Conservation (phyloP, 2,888 invertebrate genomes). For the Scaptomyza tumidula region DNA sequence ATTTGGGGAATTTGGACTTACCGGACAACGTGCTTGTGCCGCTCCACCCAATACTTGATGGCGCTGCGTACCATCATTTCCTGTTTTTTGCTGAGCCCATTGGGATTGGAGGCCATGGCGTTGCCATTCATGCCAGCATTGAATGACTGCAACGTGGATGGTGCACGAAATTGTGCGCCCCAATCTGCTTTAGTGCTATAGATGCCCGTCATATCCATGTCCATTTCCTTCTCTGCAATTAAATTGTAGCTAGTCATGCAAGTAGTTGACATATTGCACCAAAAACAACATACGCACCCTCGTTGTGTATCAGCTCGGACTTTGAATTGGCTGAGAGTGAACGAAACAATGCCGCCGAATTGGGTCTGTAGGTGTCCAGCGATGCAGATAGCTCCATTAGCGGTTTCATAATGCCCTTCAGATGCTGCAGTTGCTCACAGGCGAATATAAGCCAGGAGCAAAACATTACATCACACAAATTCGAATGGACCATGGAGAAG, state of each 20-base stretch:
- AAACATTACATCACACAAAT: slow-evolving; percentile 90
- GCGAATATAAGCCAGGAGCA: slow-evolving; percentile 94
- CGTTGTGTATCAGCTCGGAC: slow-evolving; percentile 83
- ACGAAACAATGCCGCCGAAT: slow-evolving; percentile 89
- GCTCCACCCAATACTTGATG: slow-evolving; percentile 95
- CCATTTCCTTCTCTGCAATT: slow-evolving; percentile 86
- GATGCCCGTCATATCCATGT: slow-evolving; percentile 89
- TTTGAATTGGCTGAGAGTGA: slow-evolving; percentile 86
- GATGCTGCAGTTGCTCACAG: slow-evolving; percentile 93
- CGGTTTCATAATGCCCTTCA: slow-evolving; percentile 94
- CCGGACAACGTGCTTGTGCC: slow-evolving; percentile 95
- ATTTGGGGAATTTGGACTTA: slow-evolving; percentile 81
- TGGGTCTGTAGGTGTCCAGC: slow-evolving; percentile 90
- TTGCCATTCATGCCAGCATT: slow-evolving; percentile 79
- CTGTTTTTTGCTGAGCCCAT: slow-evolving; percentile 92
- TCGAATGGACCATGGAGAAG: slow-evolving; percentile 87
- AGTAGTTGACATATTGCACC: slow-evolving; percentile 3
- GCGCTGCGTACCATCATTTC: slow-evolving; percentile 93
- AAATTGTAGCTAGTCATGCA: slow-evolving; percentile 23
- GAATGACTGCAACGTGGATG: slow-evolving; percentile 88
- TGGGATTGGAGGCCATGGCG: slow-evolving; percentile 87
- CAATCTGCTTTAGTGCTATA: slow-evolving; percentile 92
- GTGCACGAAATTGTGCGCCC: slow-evolving; percentile 89
- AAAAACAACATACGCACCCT: slow-evolving; percentile 75
- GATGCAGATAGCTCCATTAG: slow-evolving; percentile 94